phyloP scores from a whole-genome alignment of 2,888 invertebrate species.

The Drosophila anceps region DNA sequence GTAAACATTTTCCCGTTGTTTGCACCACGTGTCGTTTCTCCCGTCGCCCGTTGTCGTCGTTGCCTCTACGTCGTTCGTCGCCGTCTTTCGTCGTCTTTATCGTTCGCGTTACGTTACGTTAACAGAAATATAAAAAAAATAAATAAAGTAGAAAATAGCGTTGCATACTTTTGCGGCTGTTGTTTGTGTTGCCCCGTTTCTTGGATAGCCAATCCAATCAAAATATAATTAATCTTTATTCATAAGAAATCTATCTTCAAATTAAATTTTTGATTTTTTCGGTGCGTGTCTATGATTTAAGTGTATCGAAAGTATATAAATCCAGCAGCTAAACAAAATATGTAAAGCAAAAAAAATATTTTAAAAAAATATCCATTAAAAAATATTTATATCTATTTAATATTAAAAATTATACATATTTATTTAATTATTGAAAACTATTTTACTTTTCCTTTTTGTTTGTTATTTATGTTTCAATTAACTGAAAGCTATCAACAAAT shows the following conservation, averaged over 20 bases:
- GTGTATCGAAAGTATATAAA: conserved; percentile 43
- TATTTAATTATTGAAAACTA: no score
- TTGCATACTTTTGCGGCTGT: conserved; percentile 51
- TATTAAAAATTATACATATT: neutral
- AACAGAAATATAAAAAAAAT: conserved; percentile 16
- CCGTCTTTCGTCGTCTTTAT: conserved; percentile 64
- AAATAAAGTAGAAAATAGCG: conserved; percentile 11
- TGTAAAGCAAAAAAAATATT: conserved; percentile 26
- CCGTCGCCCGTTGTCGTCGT: conserved; percentile 59
- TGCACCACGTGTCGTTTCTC: conserved; percentile 71
- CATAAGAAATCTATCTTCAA: conserved; percentile 3
- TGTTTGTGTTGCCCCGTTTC: conserved; percentile 38
- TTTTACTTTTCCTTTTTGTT: neutral
- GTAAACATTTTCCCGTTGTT: conserved; percentile 77
- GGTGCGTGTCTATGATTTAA: conserved; percentile 70
- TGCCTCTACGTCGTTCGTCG: conserved; percentile 59
- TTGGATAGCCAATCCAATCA: conserved; percentile 24
- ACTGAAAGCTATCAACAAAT: neutral
- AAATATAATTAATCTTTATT: conserved; percentile 10
- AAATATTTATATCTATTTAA: neutral
- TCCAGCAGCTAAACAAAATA: conserved; percentile 21
- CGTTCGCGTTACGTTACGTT: conserved; percentile 57
- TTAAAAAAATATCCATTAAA: neutral
- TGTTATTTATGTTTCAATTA: neutral
- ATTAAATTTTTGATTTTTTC: conserved; percentile 53